A percentile compares a stretch with the other conserved stretches of the same genome.
These are phyloP conservation scores for Hypercompe scribonia DNA, from an alignment of 2,888 invertebrate genomes.

Conservation along the genomic window DNA sequence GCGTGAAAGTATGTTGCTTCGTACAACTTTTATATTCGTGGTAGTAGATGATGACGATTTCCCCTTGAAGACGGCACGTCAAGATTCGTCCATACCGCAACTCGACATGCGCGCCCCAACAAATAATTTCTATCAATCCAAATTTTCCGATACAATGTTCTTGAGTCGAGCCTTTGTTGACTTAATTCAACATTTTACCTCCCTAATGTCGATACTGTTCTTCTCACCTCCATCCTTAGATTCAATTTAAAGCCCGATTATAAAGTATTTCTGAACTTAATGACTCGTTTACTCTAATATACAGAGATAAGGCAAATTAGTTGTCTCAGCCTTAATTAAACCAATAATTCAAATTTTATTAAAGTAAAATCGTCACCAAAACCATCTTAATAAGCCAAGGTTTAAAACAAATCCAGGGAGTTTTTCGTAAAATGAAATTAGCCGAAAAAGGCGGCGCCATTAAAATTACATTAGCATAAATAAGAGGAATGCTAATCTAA, in stretches of 20 bases:
- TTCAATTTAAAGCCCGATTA: conserved; percentile 45
- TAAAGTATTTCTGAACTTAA: conserved; percentile 48
- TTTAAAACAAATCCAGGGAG: conserved; percentile 79
- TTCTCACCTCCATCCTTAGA: conserved; percentile 31
- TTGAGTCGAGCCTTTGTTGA: conserved; percentile 68
- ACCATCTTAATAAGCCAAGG: conserved; percentile 78
- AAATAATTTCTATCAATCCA: conserved; percentile 73
- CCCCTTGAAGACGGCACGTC: conserved; percentile 47
- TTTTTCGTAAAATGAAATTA: conserved; percentile 85
- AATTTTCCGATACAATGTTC: conserved; percentile 71
- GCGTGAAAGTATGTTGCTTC: conserved; percentile 9
- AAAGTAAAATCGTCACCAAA: conserved; percentile 74
- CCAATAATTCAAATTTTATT: conserved; percentile 76
- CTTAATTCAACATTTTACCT: conserved; percentile 48
- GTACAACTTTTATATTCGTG: conserved; percentile 34
- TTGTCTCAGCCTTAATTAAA: conserved; percentile 58
- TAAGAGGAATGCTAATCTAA: conserved; percentile 86
- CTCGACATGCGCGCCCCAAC: conserved; percentile 53
- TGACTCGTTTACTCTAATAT: conserved; percentile 44
- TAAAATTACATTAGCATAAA: conserved; percentile 87
- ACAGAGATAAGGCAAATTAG: conserved; percentile 51
- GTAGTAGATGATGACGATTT: conserved; percentile 61
- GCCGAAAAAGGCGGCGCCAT: conserved; percentile 84
- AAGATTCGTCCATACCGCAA: conserved; percentile 60
- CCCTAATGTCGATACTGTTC: conserved; percentile 10